Percentiles rank a stretch among this genome's conserved stretches.
Conservation (phyloP, 1,140 invertebrate genomes). For the Scylla paramamosain region DNA sequence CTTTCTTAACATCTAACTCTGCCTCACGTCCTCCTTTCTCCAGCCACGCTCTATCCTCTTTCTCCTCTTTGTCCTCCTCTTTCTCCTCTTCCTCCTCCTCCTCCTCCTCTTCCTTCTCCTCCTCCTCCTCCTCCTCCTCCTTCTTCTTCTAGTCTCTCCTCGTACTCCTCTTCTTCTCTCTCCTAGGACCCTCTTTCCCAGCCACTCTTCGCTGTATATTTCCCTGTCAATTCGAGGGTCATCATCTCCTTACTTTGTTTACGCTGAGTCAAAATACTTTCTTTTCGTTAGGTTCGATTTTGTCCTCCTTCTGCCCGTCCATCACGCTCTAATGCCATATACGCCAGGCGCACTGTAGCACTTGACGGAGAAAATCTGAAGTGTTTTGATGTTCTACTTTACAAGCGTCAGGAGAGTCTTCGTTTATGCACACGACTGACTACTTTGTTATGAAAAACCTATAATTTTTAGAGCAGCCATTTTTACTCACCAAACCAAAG, state of each 20-base stretch:
- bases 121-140: neutral
- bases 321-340: neutral
- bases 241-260: conserved; percentile 16
- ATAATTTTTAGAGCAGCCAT: neutral
- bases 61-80: neutral
- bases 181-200: neutral
- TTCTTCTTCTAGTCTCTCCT: neutral
- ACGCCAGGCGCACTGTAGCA: neutral
- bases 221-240: neutral
- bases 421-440: neutral
- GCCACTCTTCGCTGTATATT: neutral
- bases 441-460: neutral
- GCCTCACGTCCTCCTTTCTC: neutral
- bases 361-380: neutral
- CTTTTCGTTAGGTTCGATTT: neutral
- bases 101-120: neutral
- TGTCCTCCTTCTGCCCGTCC: neutral
- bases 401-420: neutral
- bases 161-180: neutral
- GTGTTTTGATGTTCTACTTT: neutral
- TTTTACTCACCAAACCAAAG: neutral
- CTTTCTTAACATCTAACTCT: neutral
- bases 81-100: conserved; percentile 27
- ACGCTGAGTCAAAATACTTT: neutral
- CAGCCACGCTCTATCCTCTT: neutral